Conservation (phyloP, 64 coral and sea anemone genomes). For the Actinia tenebrosa region DNA sequence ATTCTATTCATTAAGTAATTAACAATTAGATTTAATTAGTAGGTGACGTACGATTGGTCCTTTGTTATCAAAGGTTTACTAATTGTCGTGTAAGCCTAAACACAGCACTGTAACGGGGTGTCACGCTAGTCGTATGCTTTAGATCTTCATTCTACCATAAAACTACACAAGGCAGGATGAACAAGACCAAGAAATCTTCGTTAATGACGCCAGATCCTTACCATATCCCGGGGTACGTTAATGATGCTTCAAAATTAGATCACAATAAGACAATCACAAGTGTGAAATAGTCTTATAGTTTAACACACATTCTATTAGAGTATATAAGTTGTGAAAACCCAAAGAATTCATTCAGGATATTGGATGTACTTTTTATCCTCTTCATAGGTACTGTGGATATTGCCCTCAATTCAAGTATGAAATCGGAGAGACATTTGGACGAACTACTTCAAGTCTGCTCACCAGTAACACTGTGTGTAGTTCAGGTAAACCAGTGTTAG, state of each 20-base stretch:
- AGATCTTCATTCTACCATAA: too few relatives aligned
- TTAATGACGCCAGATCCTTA: constrained; percentile 98
- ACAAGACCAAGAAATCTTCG: constrained; percentile 66
- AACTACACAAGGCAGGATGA: not conserved
- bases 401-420: constrained; percentile 99
- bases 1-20: not conserved
- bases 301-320: not conserved
- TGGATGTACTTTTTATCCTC: constrained; percentile 14
- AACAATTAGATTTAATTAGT: constrained; percentile 23
- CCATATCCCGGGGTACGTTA: constrained; percentile 88
- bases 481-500: constrained; percentile 75
- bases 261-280: not conserved
- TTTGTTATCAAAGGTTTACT: constrained; percentile 9
- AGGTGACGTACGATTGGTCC: constrained; percentile 13
- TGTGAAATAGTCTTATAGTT: not conserved
- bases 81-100: not conserved
- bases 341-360: not conserved
- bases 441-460: constrained; percentile 75
- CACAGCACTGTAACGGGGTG: not conserved
- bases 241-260: not conserved
- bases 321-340: not conserved
- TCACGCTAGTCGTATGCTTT: not conserved
- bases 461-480: constrained; percentile 63
- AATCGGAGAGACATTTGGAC: constrained; percentile 95
- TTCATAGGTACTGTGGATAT: constrained; percentile 84